Evolutionary conservation across 2,113 vertebrate genomes (phyloP).

Genomic region (Forbesichthys agassizii): DNA sequence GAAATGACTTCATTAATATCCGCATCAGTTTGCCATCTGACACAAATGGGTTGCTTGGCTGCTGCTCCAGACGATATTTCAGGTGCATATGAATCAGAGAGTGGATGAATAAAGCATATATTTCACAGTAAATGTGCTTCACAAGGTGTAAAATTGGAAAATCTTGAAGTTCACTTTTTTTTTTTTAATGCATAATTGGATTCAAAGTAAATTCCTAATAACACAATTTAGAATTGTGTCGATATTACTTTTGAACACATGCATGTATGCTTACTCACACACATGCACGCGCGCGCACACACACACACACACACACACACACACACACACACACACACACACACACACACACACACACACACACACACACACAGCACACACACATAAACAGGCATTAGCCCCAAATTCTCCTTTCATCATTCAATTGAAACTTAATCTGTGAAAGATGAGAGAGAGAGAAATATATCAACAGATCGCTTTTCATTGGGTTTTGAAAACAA

Average conservation of each 20-base stretch:
- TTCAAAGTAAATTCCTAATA: conserved; percentile 30
- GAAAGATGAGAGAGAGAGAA: conserved; percentile 54
- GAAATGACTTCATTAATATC: conserved; percentile 83
- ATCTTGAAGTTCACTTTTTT: conserved; percentile 27
- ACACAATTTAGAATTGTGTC: conserved; percentile 20
- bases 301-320: neutral
- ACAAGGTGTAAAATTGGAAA: conserved; percentile 43
- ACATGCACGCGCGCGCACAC: conserved; percentile 43
- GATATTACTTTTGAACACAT: conserved; percentile 25
- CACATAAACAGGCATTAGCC: conserved; percentile 50
- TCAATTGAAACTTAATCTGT: conserved; percentile 72
- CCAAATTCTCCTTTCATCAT: conserved; percentile 58
- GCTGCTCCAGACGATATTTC: conserved; percentile 60
- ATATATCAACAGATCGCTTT: conserved; percentile 73
- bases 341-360: conserved; percentile 22
- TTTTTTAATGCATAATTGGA: conserved; percentile 5
- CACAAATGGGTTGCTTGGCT: conserved; percentile 68
- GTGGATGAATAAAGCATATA: conserved; percentile 61
- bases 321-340: conserved; percentile 30
- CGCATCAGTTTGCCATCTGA: conserved; percentile 78
- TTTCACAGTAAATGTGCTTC: conserved; percentile 54
- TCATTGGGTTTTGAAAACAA: conserved; percentile 66
- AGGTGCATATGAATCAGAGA: conserved; percentile 57
- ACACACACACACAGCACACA: neutral
- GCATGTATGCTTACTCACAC: neutral